Percentiles rank a stretch among this genome's conserved stretches.
Evolutionary conservation across 2,888 invertebrate species (phyloP).

Genomic region (Acleris laterana): DNA sequence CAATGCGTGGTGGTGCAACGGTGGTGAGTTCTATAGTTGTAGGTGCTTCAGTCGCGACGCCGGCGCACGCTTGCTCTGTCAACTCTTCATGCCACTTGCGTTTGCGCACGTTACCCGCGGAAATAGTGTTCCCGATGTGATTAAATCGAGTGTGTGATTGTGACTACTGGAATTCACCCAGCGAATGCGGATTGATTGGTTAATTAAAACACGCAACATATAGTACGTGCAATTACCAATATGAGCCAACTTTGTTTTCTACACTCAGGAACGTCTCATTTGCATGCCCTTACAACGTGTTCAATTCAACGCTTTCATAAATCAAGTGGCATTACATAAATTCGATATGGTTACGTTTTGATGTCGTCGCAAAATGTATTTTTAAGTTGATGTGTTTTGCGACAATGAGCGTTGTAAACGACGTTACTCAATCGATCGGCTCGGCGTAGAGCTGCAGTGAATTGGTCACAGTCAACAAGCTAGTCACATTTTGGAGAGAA

Average conservation of each 20-base stretch:
- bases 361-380: constrained; percentile 18
- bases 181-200: constrained; percentile 30
- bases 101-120: constrained; percentile 41
- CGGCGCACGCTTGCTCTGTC: constrained; percentile 72
- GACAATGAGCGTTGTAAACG: constrained; percentile 16
- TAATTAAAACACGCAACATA: neutral
- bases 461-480: neutral
- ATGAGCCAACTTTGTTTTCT: no score
- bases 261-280: constrained; percentile 15
- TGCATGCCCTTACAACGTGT: constrained; percentile 27
- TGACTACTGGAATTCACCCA: neutral
- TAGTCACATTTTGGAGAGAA: neutral
- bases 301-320: constrained; percentile 16
- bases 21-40: constrained; percentile 56
- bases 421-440: constrained; percentile 11
- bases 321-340: constrained; percentile 2
- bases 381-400: constrained; percentile 28
- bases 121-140: constrained; percentile 36
- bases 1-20: constrained; percentile 79
- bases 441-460: neutral
- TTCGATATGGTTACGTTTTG: constrained; percentile 5
- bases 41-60: constrained; percentile 65
- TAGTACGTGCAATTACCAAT: neutral
- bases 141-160: constrained; percentile 23
- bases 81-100: constrained; percentile 56